Percentiles rank a stretch among this genome's conserved stretches.
These are phyloP conservation scores for Nannobrachium achirus DNA, from an alignment of 2,113 vertebrate genomes.

Conservation along the genomic window DNA sequence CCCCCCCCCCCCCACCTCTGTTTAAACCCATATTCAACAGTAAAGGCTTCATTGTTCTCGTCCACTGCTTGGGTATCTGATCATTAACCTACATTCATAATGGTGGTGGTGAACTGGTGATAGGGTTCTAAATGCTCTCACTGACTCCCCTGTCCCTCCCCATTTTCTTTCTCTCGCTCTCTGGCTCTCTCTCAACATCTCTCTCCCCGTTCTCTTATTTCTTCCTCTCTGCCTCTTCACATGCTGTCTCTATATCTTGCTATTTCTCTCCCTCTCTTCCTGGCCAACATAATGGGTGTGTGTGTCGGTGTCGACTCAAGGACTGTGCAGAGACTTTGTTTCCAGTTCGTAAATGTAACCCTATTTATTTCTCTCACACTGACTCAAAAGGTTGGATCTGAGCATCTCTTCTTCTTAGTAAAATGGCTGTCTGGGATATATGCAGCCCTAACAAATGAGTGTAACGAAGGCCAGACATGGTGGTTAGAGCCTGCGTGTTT, in stretches of 20 bases:
- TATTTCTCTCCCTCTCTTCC: background rate
- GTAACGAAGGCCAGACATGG: conserved; percentile 45
- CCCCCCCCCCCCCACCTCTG: conserved; percentile 12
- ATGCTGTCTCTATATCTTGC: too few relatives aligned
- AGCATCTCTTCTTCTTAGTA: conserved; percentile 18
- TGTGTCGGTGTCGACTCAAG: conserved; percentile 21
- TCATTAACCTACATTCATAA: conserved; percentile 80
- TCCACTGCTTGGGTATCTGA: conserved; percentile 61
- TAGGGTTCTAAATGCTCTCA: conserved; percentile 62
- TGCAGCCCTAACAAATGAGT: conserved; percentile 28
- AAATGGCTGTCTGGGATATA: conserved; percentile 32
- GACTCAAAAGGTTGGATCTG: conserved; percentile 37
- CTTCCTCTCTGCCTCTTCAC: too few relatives aligned
- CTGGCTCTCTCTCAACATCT: too few relatives aligned
- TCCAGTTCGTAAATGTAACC: conserved; percentile 58
- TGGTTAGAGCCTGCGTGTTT: conserved; percentile 38
- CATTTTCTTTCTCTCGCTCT: too few relatives aligned
- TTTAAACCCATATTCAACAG: conserved; percentile 70
- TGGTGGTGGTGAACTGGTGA: too few relatives aligned
- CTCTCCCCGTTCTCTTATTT: too few relatives aligned
- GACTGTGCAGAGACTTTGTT: conserved; percentile 17
- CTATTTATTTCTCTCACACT: conserved; percentile 24
- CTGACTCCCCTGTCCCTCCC: background rate
- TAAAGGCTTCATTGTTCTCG: conserved; percentile 77
- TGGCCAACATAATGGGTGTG: conserved; percentile 43